Percentiles rank a stretch among this genome's conserved stretches.
Evolutionary conservation across 1,140 invertebrate genomes (phyloP).

Genomic region (Drosophila fuyamai): DNA sequence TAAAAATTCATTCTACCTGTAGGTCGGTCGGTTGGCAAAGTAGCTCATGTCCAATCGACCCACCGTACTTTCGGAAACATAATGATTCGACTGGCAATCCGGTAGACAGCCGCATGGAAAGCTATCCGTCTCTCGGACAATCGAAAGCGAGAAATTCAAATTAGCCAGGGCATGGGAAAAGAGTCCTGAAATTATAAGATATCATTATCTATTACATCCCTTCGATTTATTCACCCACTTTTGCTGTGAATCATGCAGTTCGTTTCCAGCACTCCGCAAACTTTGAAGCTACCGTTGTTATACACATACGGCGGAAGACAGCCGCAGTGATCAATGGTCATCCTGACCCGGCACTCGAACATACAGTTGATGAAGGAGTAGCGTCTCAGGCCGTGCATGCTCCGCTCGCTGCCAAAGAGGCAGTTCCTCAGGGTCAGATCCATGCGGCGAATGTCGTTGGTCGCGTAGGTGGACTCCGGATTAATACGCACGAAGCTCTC

Average conservation of each 20-base stretch:
- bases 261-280: constrained; percentile 56
- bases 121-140: constrained; percentile 49
- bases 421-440: constrained; percentile 85
- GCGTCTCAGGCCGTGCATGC: constrained; percentile 77
- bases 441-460: constrained; percentile 85
- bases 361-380: constrained; percentile 89
- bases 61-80: constrained; percentile 86
- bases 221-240: constrained; percentile 36
- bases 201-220: background rate
- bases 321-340: constrained; percentile 85
- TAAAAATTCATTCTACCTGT: constrained; percentile 24
- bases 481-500: constrained; percentile 87
- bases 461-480: constrained; percentile 87
- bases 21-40: constrained; percentile 43
- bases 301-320: constrained; percentile 87
- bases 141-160: constrained; percentile 58
- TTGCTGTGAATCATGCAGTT: constrained; percentile 68
- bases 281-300: constrained; percentile 81
- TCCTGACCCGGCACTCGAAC: constrained; percentile 85
- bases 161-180: constrained; percentile 70
- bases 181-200: constrained; percentile 33
- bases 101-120: constrained; percentile 85
- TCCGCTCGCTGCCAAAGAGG: constrained; percentile 86
- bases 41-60: constrained; percentile 85
- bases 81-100: constrained; percentile 86